phyloP scores from a whole-genome alignment of 1,140 invertebrate genomes.

The Drosophila leontia region DNA sequence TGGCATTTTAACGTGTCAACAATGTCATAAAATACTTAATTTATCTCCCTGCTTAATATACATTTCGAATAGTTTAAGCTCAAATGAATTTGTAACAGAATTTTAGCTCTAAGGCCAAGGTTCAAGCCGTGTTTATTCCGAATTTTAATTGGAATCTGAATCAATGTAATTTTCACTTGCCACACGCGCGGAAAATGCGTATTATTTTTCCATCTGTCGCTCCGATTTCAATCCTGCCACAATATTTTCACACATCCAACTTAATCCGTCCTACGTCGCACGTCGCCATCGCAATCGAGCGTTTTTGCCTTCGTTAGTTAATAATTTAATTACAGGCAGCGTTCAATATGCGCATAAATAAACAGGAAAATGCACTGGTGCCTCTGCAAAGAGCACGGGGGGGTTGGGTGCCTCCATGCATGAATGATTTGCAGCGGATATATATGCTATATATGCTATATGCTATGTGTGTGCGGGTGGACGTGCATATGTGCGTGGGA shows the following conservation, averaged over 20 bases:
- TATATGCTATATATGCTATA: constrained; percentile 11
- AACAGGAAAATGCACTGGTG: constrained; percentile 41
- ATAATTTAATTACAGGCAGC: constrained; percentile 70
- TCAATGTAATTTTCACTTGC: neutral
- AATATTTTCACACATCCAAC: constrained; percentile 36
- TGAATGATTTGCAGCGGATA: constrained; percentile 42
- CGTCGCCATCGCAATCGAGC: constrained; percentile 2
- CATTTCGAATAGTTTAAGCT: neutral
- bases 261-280: neutral
- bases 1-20: neutral
- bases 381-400: neutral
- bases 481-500: neutral
- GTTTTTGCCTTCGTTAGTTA: constrained; percentile 30
- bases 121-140: neutral
- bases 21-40: neutral
- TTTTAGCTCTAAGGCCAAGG: neutral
- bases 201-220: neutral
- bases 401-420: constrained; percentile 12
- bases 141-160: constrained; percentile 1
- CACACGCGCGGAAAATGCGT: constrained; percentile 5
- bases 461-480: constrained; percentile 3
- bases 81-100: neutral
- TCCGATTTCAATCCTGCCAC: constrained; percentile 27
- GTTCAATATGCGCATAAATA: constrained; percentile 75
- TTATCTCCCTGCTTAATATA: neutral